A percentile compares a stretch with the other conserved stretches of the same genome.
Conservation (phyloP, 2,113 vertebrate genomes). For the Zingel zingel region DNA sequence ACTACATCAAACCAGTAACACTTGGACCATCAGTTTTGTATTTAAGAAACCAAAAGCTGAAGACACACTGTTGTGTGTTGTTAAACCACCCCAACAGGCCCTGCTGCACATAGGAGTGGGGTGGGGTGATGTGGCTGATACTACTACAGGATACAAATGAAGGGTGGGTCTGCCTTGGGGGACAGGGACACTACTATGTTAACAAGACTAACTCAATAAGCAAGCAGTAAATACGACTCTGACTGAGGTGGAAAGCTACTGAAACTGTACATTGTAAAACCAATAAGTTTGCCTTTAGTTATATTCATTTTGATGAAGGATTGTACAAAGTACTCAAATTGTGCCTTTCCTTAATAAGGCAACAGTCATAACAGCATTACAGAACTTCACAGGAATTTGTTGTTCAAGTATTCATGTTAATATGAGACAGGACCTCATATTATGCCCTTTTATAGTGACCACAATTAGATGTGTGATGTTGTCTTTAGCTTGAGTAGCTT, state of each 20-base stretch:
- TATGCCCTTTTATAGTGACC: not conserved
- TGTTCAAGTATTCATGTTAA: not conserved
- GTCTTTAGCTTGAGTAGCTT: constrained; percentile 21
- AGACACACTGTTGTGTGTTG: constrained; percentile 42
- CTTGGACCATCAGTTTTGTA: constrained; percentile 23
- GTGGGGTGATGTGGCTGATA: constrained; percentile 41
- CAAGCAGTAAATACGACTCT: constrained; percentile 4
- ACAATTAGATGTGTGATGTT: not conserved
- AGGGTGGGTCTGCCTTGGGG: constrained; percentile 57
- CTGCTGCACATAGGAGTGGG: constrained; percentile 60
- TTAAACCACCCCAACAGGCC: constrained; percentile 75
- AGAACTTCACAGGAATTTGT: not conserved
- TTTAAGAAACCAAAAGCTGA: constrained; percentile 52
- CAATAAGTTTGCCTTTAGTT: not conserved
- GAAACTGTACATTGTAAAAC: constrained; percentile 18
- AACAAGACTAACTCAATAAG: constrained; percentile 31
- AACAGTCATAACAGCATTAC: not conserved
- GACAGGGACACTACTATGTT: constrained; percentile 26
- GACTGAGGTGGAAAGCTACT: not conserved
- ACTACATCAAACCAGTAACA: constrained; percentile 46
- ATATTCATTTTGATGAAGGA: not conserved
- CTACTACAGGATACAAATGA: constrained; percentile 54
- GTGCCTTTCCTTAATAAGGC: not conserved
- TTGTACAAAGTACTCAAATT: not conserved
- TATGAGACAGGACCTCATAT: not conserved